phyloP scores from a whole-genome alignment of 23 tunicate genomes.

The Trididemnum nubilum region DNA sequence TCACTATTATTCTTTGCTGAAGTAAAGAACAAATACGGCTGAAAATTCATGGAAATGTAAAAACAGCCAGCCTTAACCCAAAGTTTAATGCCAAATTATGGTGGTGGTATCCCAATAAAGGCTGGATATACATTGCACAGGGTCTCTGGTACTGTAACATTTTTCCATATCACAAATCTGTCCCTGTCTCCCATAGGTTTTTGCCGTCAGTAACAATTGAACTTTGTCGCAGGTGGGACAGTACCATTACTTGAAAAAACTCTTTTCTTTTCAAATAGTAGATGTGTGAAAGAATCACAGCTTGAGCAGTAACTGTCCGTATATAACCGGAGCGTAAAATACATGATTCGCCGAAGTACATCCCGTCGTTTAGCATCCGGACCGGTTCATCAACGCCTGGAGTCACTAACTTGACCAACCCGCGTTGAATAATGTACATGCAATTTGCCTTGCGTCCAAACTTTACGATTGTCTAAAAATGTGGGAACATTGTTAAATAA shows the following conservation, averaged over 20 bases:
- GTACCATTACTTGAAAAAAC: conserved; percentile 41
- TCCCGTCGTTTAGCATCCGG: conserved; percentile 65
- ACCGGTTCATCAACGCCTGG: conserved; percentile 25
- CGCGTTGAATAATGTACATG: conserved; percentile 71
- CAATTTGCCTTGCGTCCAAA: conserved; percentile 50
- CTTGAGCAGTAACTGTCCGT: conserved; percentile 68
- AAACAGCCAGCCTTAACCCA: too few species aligned
- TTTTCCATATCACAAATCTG: too few species aligned
- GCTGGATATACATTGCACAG: too few species aligned
- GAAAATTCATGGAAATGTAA: too few species aligned
- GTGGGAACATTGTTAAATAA: not conserved
- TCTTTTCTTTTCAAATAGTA: conserved; percentile 55
- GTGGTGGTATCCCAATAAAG: too few species aligned
- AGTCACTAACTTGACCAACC: conserved; percentile 28
- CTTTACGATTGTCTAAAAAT: conserved; percentile 47
- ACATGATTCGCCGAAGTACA: conserved; percentile 85
- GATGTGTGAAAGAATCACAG: conserved; percentile 51
- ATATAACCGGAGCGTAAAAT: conserved; percentile 48
- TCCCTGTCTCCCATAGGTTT: too few species aligned
- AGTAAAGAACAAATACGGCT: too few species aligned
- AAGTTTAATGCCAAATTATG: too few species aligned
- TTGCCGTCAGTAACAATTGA: too few species aligned
- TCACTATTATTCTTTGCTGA: too few species aligned
- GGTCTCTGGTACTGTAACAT: too few species aligned
- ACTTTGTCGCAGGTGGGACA: too few species aligned